Evolutionary conservation across 92 coral and sea anemone species (phyloP).

Genomic region (Heliopora coerulea): DNA sequence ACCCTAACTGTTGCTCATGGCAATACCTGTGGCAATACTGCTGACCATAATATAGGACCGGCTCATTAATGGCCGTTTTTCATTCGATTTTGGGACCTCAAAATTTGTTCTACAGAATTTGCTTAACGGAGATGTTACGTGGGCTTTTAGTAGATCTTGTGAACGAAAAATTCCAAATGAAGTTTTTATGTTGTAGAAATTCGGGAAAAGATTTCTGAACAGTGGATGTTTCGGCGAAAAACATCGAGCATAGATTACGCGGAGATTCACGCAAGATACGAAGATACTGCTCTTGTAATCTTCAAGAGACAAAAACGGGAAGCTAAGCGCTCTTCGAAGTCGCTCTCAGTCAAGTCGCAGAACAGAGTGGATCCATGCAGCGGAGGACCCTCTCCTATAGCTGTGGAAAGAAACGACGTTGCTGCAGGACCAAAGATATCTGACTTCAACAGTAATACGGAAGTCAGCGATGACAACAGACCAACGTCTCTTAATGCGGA

Average conservation of each 20-base stretch:
- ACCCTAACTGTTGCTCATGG: no score
- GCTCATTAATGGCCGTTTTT: no score
- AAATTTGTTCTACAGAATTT: no score
- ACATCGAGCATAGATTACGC: slow-evolving; percentile 31
- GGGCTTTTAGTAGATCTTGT: background rate
- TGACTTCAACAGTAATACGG: background rate
- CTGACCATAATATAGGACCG: no score
- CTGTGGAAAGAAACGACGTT: background rate
- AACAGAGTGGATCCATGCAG: background rate
- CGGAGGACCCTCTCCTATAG: background rate
- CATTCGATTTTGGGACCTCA: no score
- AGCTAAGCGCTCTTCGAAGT: slow-evolving; percentile 4
- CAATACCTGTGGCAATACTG: no score
- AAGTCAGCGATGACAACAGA: background rate
- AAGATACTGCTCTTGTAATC: slow-evolving; percentile 64
- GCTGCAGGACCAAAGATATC: background rate
- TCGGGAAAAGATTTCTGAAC: background rate
- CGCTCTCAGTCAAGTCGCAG: background rate
- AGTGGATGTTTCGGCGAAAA: slow-evolving; percentile 10
- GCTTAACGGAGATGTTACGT: background rate
- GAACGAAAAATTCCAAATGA: background rate
- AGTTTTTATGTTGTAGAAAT: background rate
- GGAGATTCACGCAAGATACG: slow-evolving; percentile 63
- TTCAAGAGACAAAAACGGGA: slow-evolving; percentile 53
- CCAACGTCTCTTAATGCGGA: background rate